A percentile compares a stretch with the other conserved stretches of the same genome.
Conservation (phyloP, 2,888 invertebrate species). For the Andrena dorsata region DNA sequence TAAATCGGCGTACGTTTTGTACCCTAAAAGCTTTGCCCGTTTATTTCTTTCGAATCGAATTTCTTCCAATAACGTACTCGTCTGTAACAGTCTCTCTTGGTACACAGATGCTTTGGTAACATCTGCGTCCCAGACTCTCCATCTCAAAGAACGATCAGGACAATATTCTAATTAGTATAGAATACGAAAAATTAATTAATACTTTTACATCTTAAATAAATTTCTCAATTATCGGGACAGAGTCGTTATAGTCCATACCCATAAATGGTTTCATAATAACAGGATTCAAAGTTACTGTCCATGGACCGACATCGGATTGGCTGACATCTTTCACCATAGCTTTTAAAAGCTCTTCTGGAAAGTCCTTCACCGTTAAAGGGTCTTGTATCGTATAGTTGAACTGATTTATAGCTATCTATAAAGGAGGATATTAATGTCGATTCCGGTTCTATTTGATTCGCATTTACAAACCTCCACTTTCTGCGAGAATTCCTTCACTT, state of each 20-base stretch:
- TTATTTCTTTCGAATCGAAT: constrained; percentile 90
- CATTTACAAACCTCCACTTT: constrained; percentile 87
- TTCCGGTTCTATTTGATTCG: neutral
- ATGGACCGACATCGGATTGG: constrained; percentile 90
- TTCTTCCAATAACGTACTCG: constrained; percentile 91
- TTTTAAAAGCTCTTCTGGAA: constrained; percentile 90
- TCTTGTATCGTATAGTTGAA: constrained; percentile 88
- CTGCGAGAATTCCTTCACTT: constrained; percentile 88
- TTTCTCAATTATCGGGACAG: neutral
- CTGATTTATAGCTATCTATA: constrained; percentile 41
- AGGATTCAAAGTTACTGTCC: constrained; percentile 92
- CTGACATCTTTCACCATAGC: constrained; percentile 88
- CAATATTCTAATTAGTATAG: constrained; percentile 88
- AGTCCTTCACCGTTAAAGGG: constrained; percentile 89
- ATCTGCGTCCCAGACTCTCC: constrained; percentile 94
- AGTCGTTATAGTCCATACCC: constrained; percentile 73
- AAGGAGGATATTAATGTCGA: constrained; percentile 12
- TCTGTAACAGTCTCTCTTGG: constrained; percentile 88
- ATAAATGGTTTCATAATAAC: constrained; percentile 91
- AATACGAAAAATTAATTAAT: constrained; percentile 5
- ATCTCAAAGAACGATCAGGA: constrained; percentile 91
- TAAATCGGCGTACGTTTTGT: constrained; percentile 92
- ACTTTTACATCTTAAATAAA: neutral
- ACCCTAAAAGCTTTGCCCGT: constrained; percentile 92
- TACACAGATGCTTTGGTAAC: constrained; percentile 90